A percentile compares a stretch with the other conserved stretches of the same genome.
These are phyloP conservation scores for Isurus oxyrinchus DNA, from an alignment of 2,113 vertebrate genomes.

Conservation along the genomic window DNA sequence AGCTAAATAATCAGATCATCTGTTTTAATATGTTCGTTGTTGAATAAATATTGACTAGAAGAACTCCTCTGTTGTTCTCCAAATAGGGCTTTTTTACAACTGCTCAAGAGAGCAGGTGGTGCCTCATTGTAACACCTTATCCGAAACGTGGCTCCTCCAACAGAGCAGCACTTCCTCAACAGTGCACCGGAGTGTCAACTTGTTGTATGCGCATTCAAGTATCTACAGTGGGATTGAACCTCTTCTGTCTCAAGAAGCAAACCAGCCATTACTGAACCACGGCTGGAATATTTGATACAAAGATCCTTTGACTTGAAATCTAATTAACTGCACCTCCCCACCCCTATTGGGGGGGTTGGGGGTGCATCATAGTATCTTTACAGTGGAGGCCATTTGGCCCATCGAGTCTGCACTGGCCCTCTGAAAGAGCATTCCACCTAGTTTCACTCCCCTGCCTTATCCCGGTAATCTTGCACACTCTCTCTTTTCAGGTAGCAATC, in stretches of 20 bases:
- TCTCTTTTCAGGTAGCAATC: too few relatives aligned
- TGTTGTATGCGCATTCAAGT: background rate
- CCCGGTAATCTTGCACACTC: too few relatives aligned
- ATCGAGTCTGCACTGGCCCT: too few relatives aligned
- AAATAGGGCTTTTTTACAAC: background rate
- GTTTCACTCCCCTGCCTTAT: too few relatives aligned
- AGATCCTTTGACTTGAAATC: background rate
- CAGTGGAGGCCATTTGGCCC: too few relatives aligned
- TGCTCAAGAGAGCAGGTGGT: too few relatives aligned
- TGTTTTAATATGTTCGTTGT: background rate
- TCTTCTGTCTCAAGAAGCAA: background rate
- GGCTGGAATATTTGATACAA: background rate
- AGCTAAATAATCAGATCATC: background rate
- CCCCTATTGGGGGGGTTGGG: too few relatives aligned
- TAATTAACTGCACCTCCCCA: too few relatives aligned
- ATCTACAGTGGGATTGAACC: background rate
- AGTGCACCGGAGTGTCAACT: background rate
- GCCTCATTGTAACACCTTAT: background rate
- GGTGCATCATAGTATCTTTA: too few relatives aligned
- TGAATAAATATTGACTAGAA: background rate
- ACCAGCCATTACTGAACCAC: background rate
- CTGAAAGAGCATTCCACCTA: too few relatives aligned
- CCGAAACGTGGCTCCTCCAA: background rate
- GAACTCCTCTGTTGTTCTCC: background rate
- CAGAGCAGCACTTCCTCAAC: background rate